phyloP scores from a whole-genome alignment of 2,888 invertebrate genomes.

The Lepidocyrtinus sp. region DNA sequence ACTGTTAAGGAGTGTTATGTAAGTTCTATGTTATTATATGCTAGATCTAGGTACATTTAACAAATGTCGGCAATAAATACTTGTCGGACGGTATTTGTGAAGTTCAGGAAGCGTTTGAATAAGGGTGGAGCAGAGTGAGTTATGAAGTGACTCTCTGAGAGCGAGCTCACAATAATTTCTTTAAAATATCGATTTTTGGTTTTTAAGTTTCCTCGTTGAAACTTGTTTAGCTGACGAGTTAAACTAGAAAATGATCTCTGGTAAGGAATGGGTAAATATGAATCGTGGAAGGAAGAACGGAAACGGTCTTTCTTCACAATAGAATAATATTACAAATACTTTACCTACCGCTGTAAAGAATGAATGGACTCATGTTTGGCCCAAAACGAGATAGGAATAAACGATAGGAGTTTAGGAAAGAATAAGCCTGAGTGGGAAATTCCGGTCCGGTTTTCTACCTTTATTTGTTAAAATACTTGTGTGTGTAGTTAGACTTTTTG shows the following conservation, averaged over 20 bases:
- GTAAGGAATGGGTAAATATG: background rate
- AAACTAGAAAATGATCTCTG: background rate
- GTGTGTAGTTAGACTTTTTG: too few relatives aligned
- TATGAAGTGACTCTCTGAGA: slow-evolving; percentile 49
- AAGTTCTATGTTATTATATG: too few relatives aligned
- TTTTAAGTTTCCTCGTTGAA: background rate
- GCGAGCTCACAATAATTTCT: slow-evolving; percentile 26
- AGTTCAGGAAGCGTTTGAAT: slow-evolving; percentile 42
- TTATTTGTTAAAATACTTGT: too few relatives aligned
- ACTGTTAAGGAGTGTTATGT: too few relatives aligned
- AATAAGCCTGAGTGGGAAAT: slow-evolving; percentile 31
- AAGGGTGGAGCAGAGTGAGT: slow-evolving; percentile 57
- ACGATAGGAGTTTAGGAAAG: slow-evolving; percentile 9
- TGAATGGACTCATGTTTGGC: background rate
- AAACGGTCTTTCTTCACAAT: background rate
- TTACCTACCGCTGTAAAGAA: background rate
- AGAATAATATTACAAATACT: background rate
- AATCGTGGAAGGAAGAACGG: background rate
- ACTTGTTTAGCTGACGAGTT: too few relatives aligned
- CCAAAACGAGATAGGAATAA: slow-evolving; percentile 21
- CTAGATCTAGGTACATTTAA: too few relatives aligned
- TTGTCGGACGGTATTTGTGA: slow-evolving; percentile 30
- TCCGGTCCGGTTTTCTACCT: slow-evolving; percentile 31
- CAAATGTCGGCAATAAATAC: slow-evolving; percentile 20
- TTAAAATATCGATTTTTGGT: slow-evolving; percentile 28